A percentile compares a stretch with the other conserved stretches of the same genome.
Evolutionary conservation across 2,797 vertebrate genomes (phyloP).

Genomic region (Miopithecus talapoin): DNA sequence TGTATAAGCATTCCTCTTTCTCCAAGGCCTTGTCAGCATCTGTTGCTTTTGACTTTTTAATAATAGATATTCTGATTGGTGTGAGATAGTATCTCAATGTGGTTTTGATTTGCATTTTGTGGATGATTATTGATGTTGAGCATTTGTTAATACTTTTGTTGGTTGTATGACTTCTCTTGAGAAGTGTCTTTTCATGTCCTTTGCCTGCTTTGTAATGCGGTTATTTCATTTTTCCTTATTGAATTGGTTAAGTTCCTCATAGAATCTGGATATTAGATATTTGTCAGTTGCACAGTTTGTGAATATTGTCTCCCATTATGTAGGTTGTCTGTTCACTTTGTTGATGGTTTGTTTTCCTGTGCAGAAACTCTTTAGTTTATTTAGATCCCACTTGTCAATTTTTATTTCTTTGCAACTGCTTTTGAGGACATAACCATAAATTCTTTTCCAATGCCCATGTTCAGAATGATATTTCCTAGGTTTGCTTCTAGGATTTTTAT

Average conservation of each 20-base stretch:
- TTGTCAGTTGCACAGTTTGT: not conserved
- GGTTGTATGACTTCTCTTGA: not conserved
- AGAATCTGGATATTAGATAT: not conserved
- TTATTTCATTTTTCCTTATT: not conserved
- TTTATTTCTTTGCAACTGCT: not conserved
- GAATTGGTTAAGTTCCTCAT: not conserved
- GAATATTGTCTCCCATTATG: not conserved
- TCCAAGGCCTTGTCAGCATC: not conserved
- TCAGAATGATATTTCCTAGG: not conserved
- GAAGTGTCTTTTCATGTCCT: not conserved
- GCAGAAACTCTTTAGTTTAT: not conserved
- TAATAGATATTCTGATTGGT: not conserved
- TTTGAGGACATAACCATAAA: not conserved
- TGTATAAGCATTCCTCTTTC: not conserved
- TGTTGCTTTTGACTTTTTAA: not conserved
- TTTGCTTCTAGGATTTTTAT: not conserved
- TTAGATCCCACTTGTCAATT: not conserved
- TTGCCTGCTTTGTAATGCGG: not conserved
- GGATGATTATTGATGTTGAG: not conserved
- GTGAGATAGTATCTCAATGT: not conserved
- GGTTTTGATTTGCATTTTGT: not conserved
- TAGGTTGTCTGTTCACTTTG: not conserved
- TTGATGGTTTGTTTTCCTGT: not conserved
- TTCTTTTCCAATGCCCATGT: not conserved
- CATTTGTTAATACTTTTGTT: not conserved